phyloP scores from a whole-genome alignment of 2,113 vertebrate species.

The rat (Rattus norvegicus) region GRCr8 NC_086022.1:53651001-53651500 shows the following conservation, averaged over 20 bases:
- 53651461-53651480: constrained; percentile 40
- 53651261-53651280: neutral
- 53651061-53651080: no score
- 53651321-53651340: neutral
- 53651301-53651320: neutral
- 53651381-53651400: neutral
- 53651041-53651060: neutral
- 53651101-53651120: no score
- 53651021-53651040: neutral
- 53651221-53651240: neutral
- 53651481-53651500: constrained; percentile 42
- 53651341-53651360: neutral
- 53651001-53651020: neutral
- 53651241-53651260: neutral
- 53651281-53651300: neutral
- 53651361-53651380: neutral
- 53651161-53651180: neutral
- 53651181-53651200: neutral
- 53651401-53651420: neutral
- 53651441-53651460: neutral
- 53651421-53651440: constrained; percentile 27
- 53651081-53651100: neutral
- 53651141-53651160: no score
- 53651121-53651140: neutral
- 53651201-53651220: neutral